Conservation (phyloP, 1,140 invertebrate genomes). For the Atta texana region DNA sequence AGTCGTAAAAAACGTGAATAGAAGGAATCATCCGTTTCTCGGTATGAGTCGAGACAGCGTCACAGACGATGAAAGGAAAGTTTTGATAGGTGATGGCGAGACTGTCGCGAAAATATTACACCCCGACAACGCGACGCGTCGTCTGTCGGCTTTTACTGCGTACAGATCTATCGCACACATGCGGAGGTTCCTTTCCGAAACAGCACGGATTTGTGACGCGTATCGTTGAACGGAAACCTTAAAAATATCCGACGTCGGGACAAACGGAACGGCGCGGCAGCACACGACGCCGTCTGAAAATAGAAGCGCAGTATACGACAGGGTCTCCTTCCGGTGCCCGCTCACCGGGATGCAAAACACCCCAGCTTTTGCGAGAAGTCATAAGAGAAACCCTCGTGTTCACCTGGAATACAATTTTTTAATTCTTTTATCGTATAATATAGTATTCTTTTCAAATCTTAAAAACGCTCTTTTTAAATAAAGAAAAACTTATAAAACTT, state of each 20-base stretch:
- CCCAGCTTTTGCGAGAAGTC: background rate
- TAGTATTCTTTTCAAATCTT: background rate
- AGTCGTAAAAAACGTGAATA: slow-evolving; percentile 53
- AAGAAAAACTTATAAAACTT: background rate
- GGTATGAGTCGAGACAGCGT: background rate
- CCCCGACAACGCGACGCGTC: slow-evolving; percentile 20
- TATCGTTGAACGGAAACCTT: slow-evolving; percentile 50
- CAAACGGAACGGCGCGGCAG: slow-evolving; percentile 17
- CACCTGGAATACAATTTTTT: slow-evolving; percentile 1
- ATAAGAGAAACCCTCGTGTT: background rate
- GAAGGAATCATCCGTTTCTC: slow-evolving; percentile 46
- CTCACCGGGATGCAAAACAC: slow-evolving; percentile 49
- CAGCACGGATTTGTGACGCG: slow-evolving; percentile 17
- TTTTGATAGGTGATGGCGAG: slow-evolving; percentile 40
- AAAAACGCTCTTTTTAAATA: too few species aligned
- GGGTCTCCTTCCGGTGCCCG: background rate
- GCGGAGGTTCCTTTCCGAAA: slow-evolving; percentile 21
- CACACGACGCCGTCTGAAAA: slow-evolving; percentile 35
- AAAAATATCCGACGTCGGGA: slow-evolving; percentile 68
- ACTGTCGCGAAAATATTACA: slow-evolving; percentile 63
- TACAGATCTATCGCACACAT: slow-evolving; percentile 5
- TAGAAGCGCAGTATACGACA: slow-evolving; percentile 37
- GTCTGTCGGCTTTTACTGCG: slow-evolving; percentile 3
- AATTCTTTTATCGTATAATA: background rate
- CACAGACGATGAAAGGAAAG: slow-evolving; percentile 51